phyloP scores from a whole-genome alignment of 2,113 vertebrate genomes.

The Tetrao urogallus region DNA sequence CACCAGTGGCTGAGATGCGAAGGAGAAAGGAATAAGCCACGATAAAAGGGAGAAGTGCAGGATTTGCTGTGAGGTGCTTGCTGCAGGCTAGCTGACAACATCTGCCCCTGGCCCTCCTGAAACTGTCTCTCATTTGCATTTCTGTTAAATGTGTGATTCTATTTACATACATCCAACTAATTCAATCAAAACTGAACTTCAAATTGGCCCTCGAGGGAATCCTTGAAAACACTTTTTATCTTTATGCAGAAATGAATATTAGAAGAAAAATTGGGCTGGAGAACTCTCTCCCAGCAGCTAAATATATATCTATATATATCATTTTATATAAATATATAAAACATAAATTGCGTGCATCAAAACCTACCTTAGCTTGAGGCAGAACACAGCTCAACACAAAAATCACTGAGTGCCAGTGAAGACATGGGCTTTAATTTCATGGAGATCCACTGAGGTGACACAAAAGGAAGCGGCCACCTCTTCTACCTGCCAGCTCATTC shows the following conservation, averaged over 20 bases:
- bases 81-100: conserved; percentile 13
- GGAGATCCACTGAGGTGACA: background rate
- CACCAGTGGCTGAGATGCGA: background rate
- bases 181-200: conserved; percentile 66
- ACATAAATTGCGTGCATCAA: background rate
- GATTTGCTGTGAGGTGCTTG: conserved; percentile 25
- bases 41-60: background rate
- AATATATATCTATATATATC: too few relatives aligned
- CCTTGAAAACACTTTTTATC: conserved; percentile 52
- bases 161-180: conserved; percentile 67
- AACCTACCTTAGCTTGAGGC: background rate
- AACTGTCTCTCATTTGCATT: conserved; percentile 52
- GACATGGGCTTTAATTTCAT: background rate
- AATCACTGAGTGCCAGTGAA: background rate
- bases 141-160: conserved; percentile 19
- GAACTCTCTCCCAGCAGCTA: background rate
- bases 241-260: conserved; percentile 38
- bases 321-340: too few relatives aligned
- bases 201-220: conserved; percentile 67
- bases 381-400: background rate
- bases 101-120: conserved; percentile 7
- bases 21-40: background rate
- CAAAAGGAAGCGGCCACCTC: background rate
- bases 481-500: background rate
- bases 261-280: conserved; percentile 37